Evolutionary conservation across 1,140 invertebrate genomes (phyloP).

Genomic region (Mylabris phalerata): DNA sequence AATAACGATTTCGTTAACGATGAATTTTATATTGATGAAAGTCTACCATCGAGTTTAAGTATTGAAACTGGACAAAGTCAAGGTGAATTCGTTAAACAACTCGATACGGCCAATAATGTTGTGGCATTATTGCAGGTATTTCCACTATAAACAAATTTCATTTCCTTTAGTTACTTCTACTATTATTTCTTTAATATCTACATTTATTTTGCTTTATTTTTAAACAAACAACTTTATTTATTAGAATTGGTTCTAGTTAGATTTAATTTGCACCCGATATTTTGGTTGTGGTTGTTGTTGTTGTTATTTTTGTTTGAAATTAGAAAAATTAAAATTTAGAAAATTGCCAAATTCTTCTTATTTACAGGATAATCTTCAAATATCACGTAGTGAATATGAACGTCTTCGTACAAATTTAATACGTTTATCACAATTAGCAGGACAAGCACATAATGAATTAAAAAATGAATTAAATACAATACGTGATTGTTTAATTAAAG

Average conservation of each 20-base stretch:
- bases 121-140: slow-evolving; percentile 58
- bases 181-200: slow-evolving; percentile 3
- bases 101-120: slow-evolving; percentile 56
- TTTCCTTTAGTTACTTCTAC: slow-evolving; percentile 17
- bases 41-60: slow-evolving; percentile 62
- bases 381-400: slow-evolving; percentile 49
- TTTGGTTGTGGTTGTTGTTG: neutral
- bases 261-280: neutral
- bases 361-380: slow-evolving; percentile 53
- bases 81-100: slow-evolving; percentile 42
- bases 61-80: slow-evolving; percentile 52
- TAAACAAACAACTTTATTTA: neutral
- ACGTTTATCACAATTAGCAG: slow-evolving; percentile 45
- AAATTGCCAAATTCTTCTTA: neutral
- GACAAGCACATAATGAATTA: slow-evolving; percentile 51
- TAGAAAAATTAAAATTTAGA: neutral
- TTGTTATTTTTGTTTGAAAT: neutral
- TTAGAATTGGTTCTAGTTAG: neutral
- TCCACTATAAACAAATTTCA: slow-evolving; percentile 15
- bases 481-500: slow-evolving; percentile 46
- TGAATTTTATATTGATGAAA: slow-evolving; percentile 83
- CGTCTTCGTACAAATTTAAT: slow-evolving; percentile 46
- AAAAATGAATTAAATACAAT: slow-evolving; percentile 53
- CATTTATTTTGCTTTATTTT: slow-evolving; percentile 15
- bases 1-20: slow-evolving; percentile 62